phyloP scores from a whole-genome alignment of 2,113 vertebrate species.

The Malurus melanocephalus region DNA sequence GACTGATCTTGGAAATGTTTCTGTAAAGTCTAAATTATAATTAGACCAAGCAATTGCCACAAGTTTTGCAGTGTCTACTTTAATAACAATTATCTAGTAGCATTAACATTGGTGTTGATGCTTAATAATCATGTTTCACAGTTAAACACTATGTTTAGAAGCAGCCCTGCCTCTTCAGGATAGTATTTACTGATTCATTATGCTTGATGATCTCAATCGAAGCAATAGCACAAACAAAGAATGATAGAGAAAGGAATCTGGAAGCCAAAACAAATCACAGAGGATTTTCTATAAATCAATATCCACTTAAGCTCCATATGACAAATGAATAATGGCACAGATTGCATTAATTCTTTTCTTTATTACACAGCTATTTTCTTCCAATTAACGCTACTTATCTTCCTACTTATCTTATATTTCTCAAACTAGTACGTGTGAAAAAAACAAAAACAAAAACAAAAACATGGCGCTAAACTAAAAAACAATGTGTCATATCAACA shows the following conservation, averaged over 20 bases:
- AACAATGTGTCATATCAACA: neutral
- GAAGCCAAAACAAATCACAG: neutral
- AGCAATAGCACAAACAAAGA: neutral
- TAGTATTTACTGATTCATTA: neutral
- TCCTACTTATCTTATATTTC: neutral
- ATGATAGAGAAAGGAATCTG: neutral
- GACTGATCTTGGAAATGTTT: neutral
- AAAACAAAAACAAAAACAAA: neutral
- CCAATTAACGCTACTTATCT: neutral
- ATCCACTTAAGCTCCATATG: neutral
- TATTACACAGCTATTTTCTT: neutral
- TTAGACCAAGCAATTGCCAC: neutral
- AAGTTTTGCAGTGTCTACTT: neutral
- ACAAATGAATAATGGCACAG: neutral
- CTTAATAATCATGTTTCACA: neutral
- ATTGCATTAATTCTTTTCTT: neutral
- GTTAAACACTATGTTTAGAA: neutral
- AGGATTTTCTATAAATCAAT: neutral
- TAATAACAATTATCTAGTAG: neutral
- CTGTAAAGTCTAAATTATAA: neutral
- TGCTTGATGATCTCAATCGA: neutral
- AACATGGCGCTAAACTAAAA: neutral
- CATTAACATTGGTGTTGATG: neutral
- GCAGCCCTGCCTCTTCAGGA: neutral
- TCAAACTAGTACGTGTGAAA: neutral